Evolutionary conservation across 2,113 vertebrate species (phyloP), one percentile per base, ranked within the genome.

Genomic region (Cettia cetti): DNA sequence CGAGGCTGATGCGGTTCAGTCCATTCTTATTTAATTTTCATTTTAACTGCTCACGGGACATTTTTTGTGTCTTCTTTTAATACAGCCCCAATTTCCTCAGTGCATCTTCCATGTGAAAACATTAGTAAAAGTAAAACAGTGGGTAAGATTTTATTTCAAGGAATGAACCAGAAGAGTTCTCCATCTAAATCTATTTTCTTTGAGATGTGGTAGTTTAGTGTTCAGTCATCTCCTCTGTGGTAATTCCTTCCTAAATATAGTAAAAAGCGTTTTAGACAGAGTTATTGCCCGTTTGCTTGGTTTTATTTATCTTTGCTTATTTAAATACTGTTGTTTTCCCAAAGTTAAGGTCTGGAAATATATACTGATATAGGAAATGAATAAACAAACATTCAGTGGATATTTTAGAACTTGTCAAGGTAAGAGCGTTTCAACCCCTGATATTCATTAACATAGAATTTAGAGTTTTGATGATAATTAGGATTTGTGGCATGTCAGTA

Each of bases 401-500:
- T 90, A 49, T 91, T 89, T 76, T 74, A 88, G 65, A 78, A 54
- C 76, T 78, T 94, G 92, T 92, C 66, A 60, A 27, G 76, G 7
- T 39, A 20, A 59, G 44, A 90, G 64, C 2, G 0, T 83, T 91
- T 90, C 87, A 83, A 35, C 31, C 61, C 52, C 57, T 94, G 77
- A 79, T 88, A 82, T 95, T 93, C 82, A 45, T 90, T 83, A 81
- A n/a, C 76, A 35, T 10, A 59, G 80, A 92, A 90, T 89, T 80
- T 26, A 64, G 65, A 50, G 54, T 65, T 94, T 77, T 86, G 82
- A 81, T 11, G 80, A 54, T 82, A 94, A 94, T 90, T 86, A 42
- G 88, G 85, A 96, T 93, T 95, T 91, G 92, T 83, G 65, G 60
- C 1, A 2, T 74, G 92, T 81, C 84, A 71, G 86, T 66, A 97